Conservation (phyloP, 2,797 vertebrate genomes). For the Tadarida brasiliensis region DNA sequence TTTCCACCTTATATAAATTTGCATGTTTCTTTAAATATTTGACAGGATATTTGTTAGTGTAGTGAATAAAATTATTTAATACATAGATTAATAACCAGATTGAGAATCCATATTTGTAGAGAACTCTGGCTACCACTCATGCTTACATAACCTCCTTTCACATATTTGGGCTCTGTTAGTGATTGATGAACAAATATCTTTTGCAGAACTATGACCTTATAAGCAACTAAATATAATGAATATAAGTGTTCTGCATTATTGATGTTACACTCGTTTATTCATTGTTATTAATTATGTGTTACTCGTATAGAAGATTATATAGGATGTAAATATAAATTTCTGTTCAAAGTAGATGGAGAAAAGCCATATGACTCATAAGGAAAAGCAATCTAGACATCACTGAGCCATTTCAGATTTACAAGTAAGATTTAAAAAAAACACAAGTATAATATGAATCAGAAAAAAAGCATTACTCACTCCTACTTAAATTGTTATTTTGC, state of each 20-base stretch:
- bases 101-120: not conserved
- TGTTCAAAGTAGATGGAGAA: constrained; percentile 57
- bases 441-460: constrained; percentile 31
- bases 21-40: constrained; percentile 4
- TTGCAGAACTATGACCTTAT: not conserved
- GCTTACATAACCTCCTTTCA: not conserved
- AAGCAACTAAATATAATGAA: constrained; percentile 22
- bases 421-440: not conserved
- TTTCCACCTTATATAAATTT: not conserved
- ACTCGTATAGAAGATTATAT: constrained; percentile 38
- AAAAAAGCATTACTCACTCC: constrained; percentile 53
- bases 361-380: constrained; percentile 56
- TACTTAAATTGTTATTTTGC: constrained; percentile 38
- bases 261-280: constrained; percentile 41
- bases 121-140: not conserved
- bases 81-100: not conserved
- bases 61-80: not conserved
- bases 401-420: constrained; percentile 61
- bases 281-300: constrained; percentile 58
- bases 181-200: not conserved
- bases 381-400: constrained; percentile 26
- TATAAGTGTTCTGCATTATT: not conserved
- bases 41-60: not conserved
- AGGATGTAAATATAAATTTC: constrained; percentile 72
- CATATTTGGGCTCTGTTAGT: not conserved